Base-by-base conservation (phyloP, 2,113 vertebrate species). In the Xiphophorus maculatus region DNA sequence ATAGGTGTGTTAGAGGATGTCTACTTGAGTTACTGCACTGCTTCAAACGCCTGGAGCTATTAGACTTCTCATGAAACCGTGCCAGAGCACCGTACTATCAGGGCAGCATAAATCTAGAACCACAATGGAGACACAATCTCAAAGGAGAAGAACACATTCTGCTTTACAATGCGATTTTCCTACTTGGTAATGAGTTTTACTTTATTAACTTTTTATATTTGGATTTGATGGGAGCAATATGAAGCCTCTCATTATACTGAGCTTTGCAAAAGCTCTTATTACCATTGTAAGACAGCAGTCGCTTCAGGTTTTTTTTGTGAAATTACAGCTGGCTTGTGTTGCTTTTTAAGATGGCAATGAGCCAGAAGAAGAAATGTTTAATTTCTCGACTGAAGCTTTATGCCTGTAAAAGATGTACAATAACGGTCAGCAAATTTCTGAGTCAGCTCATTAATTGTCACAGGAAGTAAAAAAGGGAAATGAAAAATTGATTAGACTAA, bases 11-110 rank as follows among this genome's bases (percentile, higher is more conserved):
- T 66, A 78, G 71, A 27, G 65, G 79, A 83, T 69, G 81, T 84
- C 88, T 79, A 5, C 76, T 86, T 88, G 87, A 88, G 75, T 81
- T 85, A 91, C 82, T 80, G 68, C 84, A 35, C 69, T 63, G 58
- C 75, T 76, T 88, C 79, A 81, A 76, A 85, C 14, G 88, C 89
- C 84, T 68, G 62, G 66, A 77, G 87, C 85, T 42, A 77, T 84
- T 73, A 69, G 65, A 63, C 75, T 88, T 86, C 71, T 75, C 81
- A 79, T 81, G 80, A 83, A 84, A 77, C 75, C 0, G 13, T 67
- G 58, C 64, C 12, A 33, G 73, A 42, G 72, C 27, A 42, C 74
- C 79, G 62, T 61, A 72, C 71, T 29, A 65, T 69, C 65, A 69
- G 74, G 72, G 63, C 25, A 25, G 76, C 42, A 69, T 72, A 74